Percentiles rank a stretch among this genome's conserved stretches.
phyloP scores from a whole-genome alignment of 1,140 invertebrate genomes.

The Aphaenogaster floridana region DNA sequence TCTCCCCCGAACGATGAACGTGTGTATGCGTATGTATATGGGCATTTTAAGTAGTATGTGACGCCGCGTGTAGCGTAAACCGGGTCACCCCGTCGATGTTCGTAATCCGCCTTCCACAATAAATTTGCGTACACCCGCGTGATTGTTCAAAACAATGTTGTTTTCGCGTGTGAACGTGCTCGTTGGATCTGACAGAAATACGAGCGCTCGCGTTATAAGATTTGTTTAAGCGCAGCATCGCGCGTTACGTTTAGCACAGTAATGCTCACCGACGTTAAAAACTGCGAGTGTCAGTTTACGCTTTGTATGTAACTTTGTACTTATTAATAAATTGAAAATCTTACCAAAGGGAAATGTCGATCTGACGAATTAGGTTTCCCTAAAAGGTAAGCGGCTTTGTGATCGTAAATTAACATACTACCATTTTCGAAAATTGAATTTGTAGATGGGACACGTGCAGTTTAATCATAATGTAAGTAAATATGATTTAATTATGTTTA shows the following conservation, averaged over 20 bases:
- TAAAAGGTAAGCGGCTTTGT: background rate
- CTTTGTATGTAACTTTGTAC: background rate
- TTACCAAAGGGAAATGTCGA: background rate
- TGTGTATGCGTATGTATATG: background rate
- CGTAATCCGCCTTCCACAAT: slow-evolving; percentile 69
- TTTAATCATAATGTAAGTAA: slow-evolving; percentile 37
- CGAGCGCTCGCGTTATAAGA: slow-evolving; percentile 25
- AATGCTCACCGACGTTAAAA: slow-evolving; percentile 13
- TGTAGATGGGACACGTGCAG: background rate
- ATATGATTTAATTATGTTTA: slow-evolving; percentile 52
- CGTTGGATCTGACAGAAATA: slow-evolving; percentile 50
- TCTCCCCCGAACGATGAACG: slow-evolving; percentile 41
- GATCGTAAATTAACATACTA: slow-evolving; percentile 16
- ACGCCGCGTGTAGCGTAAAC: slow-evolving; percentile 19
- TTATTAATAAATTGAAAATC: background rate
- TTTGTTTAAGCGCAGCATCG: slow-evolving; percentile 35
- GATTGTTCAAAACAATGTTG: slow-evolving; percentile 59
- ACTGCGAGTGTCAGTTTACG: background rate
- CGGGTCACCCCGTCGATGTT: slow-evolving; percentile 46
- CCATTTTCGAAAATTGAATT: slow-evolving; percentile 21
- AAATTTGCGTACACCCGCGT: slow-evolving; percentile 34
- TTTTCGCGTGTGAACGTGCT: slow-evolving; percentile 45
- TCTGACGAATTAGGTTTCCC: background rate
- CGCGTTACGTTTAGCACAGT: background rate
- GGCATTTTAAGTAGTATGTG: slow-evolving; percentile 43